Percentiles rank a stretch among this genome's conserved stretches.
Conservation (phyloP, 2,888 invertebrate genomes). For the Andrena hattorfiana region DNA sequence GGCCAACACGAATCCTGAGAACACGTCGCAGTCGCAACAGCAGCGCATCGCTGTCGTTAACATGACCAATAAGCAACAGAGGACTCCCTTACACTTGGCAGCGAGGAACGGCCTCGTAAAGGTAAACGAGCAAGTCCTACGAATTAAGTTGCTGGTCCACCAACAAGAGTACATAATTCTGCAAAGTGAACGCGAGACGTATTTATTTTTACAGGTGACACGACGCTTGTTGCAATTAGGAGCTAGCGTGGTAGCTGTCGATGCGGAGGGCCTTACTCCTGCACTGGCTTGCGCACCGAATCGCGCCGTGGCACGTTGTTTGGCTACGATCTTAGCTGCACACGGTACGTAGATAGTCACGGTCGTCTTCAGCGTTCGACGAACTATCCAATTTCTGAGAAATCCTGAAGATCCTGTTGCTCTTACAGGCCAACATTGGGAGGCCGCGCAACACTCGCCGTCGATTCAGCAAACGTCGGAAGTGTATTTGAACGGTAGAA, state of each 20-base stretch:
- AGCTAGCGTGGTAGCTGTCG: slow-evolving; percentile 87
- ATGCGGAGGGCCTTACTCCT: slow-evolving; percentile 88
- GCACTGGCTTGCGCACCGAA: slow-evolving; percentile 88
- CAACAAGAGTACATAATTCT: neutral
- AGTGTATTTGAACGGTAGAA: slow-evolving; percentile 77
- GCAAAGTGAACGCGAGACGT: neutral
- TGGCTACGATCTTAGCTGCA: slow-evolving; percentile 86
- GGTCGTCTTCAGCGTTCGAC: neutral
- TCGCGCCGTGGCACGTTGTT: slow-evolving; percentile 87
- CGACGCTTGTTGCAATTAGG: slow-evolving; percentile 87
- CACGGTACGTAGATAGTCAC: slow-evolving; percentile 71
- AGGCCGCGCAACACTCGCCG: slow-evolving; percentile 76
- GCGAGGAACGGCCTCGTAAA: slow-evolving; percentile 88
- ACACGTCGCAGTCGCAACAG: slow-evolving; percentile 58
- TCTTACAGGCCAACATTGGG: slow-evolving; percentile 75
- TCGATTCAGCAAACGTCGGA: slow-evolving; percentile 81
- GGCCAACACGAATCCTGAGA: slow-evolving; percentile 61
- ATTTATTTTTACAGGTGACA: slow-evolving; percentile 83
- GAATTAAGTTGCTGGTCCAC: neutral
- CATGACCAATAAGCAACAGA: slow-evolving; percentile 86
- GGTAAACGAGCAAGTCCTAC: slow-evolving; percentile 69
- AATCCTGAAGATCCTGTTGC: neutral
- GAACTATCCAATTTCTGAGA: neutral
- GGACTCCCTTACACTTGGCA: slow-evolving; percentile 88
- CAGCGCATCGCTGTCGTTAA: slow-evolving; percentile 84